A percentile compares a stretch with the other conserved stretches of the same genome.
phyloP scores from a whole-genome alignment of 2,113 vertebrate genomes.

The Arenaria interpres region DNA sequence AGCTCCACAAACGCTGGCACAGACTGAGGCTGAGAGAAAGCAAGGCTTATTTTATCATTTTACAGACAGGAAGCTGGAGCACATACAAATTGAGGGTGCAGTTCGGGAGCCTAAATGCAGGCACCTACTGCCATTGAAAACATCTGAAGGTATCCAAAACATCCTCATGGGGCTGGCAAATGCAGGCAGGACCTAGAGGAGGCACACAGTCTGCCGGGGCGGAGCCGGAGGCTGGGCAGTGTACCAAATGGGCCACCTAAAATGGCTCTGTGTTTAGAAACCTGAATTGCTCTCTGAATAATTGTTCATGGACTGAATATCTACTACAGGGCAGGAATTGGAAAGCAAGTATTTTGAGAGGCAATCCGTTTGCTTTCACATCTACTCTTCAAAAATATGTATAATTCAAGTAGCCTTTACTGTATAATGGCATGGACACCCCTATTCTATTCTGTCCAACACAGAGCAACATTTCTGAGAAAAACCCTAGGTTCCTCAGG shows the following conservation, averaged over 20 bases:
- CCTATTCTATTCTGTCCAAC: background rate
- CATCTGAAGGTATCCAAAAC: background rate
- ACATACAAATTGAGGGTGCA: background rate
- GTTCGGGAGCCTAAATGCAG: background rate
- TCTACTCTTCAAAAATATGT: background rate
- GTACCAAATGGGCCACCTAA: background rate
- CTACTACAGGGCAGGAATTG: background rate
- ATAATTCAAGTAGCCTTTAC: background rate
- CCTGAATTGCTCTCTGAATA: background rate
- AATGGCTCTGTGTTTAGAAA: background rate
- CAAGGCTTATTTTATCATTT: background rate
- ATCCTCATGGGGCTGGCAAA: background rate
- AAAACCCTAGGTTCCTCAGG: background rate
- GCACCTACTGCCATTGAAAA: background rate
- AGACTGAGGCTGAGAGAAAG: background rate
- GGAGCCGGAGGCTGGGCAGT: background rate
- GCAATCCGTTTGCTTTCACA: background rate
- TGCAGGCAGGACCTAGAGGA: background rate
- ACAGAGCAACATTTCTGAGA: background rate
- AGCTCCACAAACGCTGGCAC: rapidly evolving
- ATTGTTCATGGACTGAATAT: background rate
- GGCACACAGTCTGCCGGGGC: background rate
- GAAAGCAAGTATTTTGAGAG: background rate
- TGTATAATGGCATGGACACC: background rate
- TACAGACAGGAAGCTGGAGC: background rate